Percentiles rank a stretch among this genome's conserved stretches.
Conservation (phyloP, 2,797 vertebrate species). For the Anguilla pacifica region DNA sequence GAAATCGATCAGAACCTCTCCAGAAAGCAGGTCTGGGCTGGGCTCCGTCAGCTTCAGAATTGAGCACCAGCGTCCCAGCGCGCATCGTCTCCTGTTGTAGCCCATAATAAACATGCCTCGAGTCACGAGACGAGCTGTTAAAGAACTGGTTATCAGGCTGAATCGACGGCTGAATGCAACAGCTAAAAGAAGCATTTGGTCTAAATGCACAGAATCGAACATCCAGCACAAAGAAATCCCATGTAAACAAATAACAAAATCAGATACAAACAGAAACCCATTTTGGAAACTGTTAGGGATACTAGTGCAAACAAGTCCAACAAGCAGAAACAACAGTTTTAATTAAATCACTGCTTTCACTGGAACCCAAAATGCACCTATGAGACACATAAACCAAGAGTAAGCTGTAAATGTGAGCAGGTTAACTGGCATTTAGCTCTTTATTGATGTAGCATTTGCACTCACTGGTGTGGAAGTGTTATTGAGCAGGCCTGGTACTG, state of each 20-base stretch:
- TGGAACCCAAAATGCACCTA: background rate
- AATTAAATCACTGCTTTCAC: background rate
- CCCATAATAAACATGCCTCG: background rate
- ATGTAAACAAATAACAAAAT: background rate
- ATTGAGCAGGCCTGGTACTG: background rate
- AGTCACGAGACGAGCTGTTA: background rate
- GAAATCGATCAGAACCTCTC: background rate
- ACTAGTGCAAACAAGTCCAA: background rate
- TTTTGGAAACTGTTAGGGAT: background rate
- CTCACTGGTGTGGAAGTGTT: background rate
- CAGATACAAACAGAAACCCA: background rate
- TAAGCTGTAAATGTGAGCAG: background rate
- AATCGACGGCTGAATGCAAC: too few relatives aligned
- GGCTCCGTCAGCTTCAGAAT: background rate
- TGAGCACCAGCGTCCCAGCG: background rate
- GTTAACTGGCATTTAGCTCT: background rate
- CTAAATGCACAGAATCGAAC: background rate
- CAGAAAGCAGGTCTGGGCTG: too few relatives aligned
- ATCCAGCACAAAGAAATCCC: background rate
- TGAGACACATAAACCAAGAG: background rate
- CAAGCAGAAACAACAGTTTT: background rate
- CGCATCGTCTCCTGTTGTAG: too few relatives aligned
- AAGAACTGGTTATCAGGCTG: too few relatives aligned
- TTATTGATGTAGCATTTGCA: background rate
- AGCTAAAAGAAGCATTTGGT: background rate